Evolutionary conservation across 2,888 invertebrate species (phyloP).

Genomic region (Ceratothoa steindachneri): DNA sequence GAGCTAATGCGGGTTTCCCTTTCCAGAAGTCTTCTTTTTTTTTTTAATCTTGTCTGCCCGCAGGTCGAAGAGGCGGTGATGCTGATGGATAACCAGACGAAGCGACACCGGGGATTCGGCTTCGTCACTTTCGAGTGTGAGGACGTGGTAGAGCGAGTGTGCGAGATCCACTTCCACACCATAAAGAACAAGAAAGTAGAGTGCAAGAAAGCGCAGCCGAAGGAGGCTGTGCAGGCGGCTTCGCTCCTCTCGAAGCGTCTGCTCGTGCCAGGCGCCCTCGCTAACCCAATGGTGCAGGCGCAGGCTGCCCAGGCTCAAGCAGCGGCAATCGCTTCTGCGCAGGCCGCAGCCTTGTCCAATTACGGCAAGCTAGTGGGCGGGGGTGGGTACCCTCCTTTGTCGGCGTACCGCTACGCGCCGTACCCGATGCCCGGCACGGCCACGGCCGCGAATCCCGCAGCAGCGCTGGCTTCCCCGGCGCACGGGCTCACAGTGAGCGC

Average conservation of each 20-base stretch:
- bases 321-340: conserved; percentile 53
- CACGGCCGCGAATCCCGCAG: conserved; percentile 22
- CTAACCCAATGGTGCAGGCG: conserved; percentile 37
- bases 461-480: conserved; percentile 5
- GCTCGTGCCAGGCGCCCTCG: conserved; percentile 61
- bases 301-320: conserved; percentile 50
- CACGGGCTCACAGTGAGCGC: conserved; percentile 10
- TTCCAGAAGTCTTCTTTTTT: too few relatives aligned
- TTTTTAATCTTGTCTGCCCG: too few relatives aligned
- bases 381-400: conserved; percentile 58
- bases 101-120: conserved; percentile 83
- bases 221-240: conserved; percentile 75
- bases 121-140: conserved; percentile 89
- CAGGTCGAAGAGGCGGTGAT: conserved; percentile 81
- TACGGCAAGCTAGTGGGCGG: conserved; percentile 46
- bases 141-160: conserved; percentile 86
- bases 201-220: conserved; percentile 87
- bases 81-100: conserved; percentile 91
- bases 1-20: too few relatives aligned
- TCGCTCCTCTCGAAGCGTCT: conserved; percentile 67
- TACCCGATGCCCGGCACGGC: conserved; percentile 58
- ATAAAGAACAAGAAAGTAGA: conserved; percentile 87
- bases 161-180: conserved; percentile 87
- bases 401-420: conserved; percentile 62
- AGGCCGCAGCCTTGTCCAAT: conserved; percentile 54